phyloP scores from a whole-genome alignment of 1,140 invertebrate genomes.

The Hylaeus anthracinus region DNA sequence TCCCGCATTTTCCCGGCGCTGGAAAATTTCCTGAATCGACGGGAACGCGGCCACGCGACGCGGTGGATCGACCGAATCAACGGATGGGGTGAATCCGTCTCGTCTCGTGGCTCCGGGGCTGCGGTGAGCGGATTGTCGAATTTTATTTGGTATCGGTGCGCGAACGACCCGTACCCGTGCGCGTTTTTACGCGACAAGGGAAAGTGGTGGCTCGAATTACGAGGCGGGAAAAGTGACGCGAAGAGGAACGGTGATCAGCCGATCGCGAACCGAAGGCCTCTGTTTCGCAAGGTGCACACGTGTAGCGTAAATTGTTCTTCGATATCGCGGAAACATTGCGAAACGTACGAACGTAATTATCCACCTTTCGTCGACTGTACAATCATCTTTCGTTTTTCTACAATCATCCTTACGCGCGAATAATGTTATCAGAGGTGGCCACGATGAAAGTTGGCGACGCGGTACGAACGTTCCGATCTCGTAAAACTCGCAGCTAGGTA shows the following conservation, averaged over 20 bases:
- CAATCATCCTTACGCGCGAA: too few relatives aligned
- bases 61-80: background rate
- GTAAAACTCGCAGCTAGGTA: background rate
- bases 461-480: background rate
- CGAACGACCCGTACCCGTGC: background rate
- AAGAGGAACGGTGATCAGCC: constrained; percentile 16
- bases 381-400: too few relatives aligned
- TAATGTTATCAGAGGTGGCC: too few relatives aligned
- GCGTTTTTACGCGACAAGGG: constrained; percentile 27
- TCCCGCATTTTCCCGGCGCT: too few relatives aligned
- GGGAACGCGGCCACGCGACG: too few relatives aligned
- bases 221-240: background rate
- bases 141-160: constrained; percentile 19
- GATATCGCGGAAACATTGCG: too few relatives aligned
- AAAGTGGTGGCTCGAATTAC: constrained; percentile 19
- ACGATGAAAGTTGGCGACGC: background rate
- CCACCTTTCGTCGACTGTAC: too few relatives aligned
- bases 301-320: too few relatives aligned
- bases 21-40: constrained; percentile 6
- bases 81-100: constrained; percentile 16
- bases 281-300: background rate
- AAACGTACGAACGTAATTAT: too few relatives aligned
- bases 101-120: constrained; percentile 19
- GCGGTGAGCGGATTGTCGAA: background rate
- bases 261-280: constrained; percentile 14